Conservation (phyloP, 2,888 invertebrate species). For the Agapetus fuscipes region DNA sequence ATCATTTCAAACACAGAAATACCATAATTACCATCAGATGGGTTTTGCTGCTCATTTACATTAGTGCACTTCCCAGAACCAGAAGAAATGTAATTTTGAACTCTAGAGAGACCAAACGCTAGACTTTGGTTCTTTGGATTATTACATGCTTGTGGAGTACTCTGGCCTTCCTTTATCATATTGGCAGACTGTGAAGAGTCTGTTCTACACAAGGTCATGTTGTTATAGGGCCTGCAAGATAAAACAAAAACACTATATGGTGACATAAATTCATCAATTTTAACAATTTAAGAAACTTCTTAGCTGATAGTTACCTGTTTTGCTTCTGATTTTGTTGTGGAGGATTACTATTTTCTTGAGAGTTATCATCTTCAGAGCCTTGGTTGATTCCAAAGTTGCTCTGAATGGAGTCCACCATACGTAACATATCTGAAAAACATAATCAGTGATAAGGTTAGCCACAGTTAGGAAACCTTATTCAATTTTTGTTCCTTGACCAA, state of each 20-base stretch:
- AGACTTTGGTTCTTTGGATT: constrained; percentile 15
- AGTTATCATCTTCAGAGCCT: constrained; percentile 13
- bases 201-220: constrained; percentile 11
- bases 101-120: constrained; percentile 13
- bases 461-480: no score
- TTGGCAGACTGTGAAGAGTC: constrained; percentile 13
- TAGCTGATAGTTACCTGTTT: constrained; percentile 1
- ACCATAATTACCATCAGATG: constrained; percentile 6
- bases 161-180: constrained; percentile 5
- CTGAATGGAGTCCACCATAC: constrained; percentile 33
- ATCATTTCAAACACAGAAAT: no score
- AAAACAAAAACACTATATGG: no score
- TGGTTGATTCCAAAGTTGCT: constrained; percentile 18
- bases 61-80: constrained; percentile 18
- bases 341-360: constrained; percentile 9
- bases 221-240: no score
- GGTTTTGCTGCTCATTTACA: constrained; percentile 16
- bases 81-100: constrained; percentile 18
- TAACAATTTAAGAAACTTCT: not conserved
- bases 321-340: constrained; percentile 9
- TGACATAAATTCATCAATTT: not conserved
- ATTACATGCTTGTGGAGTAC: not conserved
- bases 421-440: constrained; percentile 34
- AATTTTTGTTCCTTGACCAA: no score
- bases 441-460: not conserved